phyloP scores from a whole-genome alignment of 2,888 invertebrate genomes.

The Nephrotoma guestfalica region DNA sequence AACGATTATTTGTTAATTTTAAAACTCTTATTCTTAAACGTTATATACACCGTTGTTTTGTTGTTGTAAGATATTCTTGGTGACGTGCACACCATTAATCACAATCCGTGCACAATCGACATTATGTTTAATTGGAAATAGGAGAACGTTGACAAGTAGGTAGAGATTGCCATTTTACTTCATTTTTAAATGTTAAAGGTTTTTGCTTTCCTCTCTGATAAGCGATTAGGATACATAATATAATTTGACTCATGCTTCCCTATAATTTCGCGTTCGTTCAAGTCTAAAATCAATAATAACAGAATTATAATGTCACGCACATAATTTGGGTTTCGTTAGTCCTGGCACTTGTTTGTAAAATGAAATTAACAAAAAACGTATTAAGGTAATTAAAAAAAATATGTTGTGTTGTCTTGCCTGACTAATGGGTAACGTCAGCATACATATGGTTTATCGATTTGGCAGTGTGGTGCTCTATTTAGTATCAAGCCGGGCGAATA shows the following conservation, averaged over 20 bases:
- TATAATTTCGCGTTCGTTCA: not conserved
- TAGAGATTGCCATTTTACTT: too few relatives aligned
- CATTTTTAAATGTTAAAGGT: too few relatives aligned
- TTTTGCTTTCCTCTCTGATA: not conserved
- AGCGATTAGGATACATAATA: not conserved
- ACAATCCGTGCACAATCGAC: not conserved
- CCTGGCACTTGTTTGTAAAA: not conserved
- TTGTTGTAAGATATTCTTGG: not conserved
- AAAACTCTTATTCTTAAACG: not conserved
- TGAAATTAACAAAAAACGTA: not conserved
- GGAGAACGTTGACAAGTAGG: not conserved
- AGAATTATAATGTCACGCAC: not conserved
- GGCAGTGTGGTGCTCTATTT: not conserved
- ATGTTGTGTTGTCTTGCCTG: not conserved
- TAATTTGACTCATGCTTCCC: not conserved
- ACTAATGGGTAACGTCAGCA: not conserved
- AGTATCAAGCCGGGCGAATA: not conserved
- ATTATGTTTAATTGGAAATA: too few relatives aligned
- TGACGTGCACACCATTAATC: not conserved
- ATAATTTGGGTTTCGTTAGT: not conserved
- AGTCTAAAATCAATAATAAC: not conserved
- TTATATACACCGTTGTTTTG: not conserved
- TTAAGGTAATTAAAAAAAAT: not conserved
- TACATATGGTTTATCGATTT: not conserved
- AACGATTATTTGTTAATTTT: not conserved